These are phyloP conservation scores for Pseudomugil tenellus DNA, from an alignment of 2,797 vertebrate species.

Conservation along the genomic window DNA sequence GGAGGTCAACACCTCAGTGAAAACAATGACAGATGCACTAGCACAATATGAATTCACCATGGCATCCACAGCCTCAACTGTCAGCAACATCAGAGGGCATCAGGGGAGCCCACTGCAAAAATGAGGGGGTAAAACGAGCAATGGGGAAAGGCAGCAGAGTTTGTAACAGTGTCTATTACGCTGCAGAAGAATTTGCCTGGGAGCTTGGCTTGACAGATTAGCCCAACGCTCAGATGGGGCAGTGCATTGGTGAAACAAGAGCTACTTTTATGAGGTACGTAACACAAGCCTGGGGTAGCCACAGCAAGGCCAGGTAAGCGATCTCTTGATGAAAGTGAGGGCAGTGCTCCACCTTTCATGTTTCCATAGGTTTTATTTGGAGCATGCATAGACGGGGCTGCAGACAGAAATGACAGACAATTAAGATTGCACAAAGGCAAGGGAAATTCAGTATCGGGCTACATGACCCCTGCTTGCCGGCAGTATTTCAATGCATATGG, in stretches of 20 bases:
- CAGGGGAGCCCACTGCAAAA: constrained; percentile 70
- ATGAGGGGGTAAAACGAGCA: constrained; percentile 52
- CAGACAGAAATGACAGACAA: constrained; percentile 87
- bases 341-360: constrained; percentile 88
- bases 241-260: constrained; percentile 85
- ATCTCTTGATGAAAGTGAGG: constrained; percentile 86
- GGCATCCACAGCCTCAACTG: constrained; percentile 67
- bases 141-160: constrained; percentile 68
- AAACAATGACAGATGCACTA: constrained; percentile 73
- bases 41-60: constrained; percentile 65
- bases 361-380: constrained; percentile 89
- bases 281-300: constrained; percentile 85
- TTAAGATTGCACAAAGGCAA: constrained; percentile 84
- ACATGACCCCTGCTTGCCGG: constrained; percentile 80
- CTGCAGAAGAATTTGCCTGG: constrained; percentile 86
- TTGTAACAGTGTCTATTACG: constrained; percentile 80
- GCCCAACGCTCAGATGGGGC: constrained; percentile 80
- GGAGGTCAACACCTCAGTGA: constrained; percentile 68
- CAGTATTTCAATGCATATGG: constrained; percentile 85
- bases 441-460: constrained; percentile 85
- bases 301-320: constrained; percentile 84
- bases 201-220: constrained; percentile 88
- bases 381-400: constrained; percentile 76
- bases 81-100: constrained; percentile 74
- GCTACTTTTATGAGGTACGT: constrained; percentile 84